Evolutionary conservation across 2,888 invertebrate species (phyloP).

Genomic region (Leptopterna dolabrata): DNA sequence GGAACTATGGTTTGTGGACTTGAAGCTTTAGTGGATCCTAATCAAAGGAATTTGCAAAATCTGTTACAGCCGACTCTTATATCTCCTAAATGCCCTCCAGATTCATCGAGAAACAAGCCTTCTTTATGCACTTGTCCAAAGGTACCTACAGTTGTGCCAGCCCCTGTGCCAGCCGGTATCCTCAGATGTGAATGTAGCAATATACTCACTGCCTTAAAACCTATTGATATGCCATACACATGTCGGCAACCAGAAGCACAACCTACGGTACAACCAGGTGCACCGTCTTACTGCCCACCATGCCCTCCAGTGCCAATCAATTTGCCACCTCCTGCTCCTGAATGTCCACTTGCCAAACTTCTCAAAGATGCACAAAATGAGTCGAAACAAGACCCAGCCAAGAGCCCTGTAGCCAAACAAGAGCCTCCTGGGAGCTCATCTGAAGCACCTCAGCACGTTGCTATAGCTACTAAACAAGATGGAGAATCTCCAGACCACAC

Average conservation of each 20-base stretch:
- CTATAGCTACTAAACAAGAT: not conserved
- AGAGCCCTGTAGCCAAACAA: not conserved
- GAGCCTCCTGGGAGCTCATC: not conserved
- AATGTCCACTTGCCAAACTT: constrained; percentile 37
- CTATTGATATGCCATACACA: constrained; percentile 25
- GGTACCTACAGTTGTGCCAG: not conserved
- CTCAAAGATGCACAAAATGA: constrained; percentile 21
- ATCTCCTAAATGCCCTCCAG: constrained; percentile 35
- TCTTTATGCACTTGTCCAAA: constrained; percentile 37
- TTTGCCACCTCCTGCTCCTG: constrained; percentile 29
- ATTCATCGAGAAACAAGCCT: constrained; percentile 4
- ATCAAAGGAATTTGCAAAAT: constrained; percentile 24
- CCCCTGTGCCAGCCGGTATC: not conserved
- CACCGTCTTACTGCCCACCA: constrained; percentile 9
- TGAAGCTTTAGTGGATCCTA: not conserved
- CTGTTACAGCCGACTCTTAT: constrained; percentile 9
- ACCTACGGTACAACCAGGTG: not conserved
- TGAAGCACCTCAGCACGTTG: not conserved
- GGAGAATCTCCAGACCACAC: not conserved
- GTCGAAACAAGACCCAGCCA: not conserved
- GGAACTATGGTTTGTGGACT: constrained; percentile 24
- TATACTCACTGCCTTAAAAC: constrained; percentile 28
- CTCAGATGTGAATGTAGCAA: constrained; percentile 23
- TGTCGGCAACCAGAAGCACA: not conserved
- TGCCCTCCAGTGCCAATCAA: constrained; percentile 40